Base-by-base conservation (phyloP, 2,797 vertebrate species). In the Cercopithecus mitis region DNA sequence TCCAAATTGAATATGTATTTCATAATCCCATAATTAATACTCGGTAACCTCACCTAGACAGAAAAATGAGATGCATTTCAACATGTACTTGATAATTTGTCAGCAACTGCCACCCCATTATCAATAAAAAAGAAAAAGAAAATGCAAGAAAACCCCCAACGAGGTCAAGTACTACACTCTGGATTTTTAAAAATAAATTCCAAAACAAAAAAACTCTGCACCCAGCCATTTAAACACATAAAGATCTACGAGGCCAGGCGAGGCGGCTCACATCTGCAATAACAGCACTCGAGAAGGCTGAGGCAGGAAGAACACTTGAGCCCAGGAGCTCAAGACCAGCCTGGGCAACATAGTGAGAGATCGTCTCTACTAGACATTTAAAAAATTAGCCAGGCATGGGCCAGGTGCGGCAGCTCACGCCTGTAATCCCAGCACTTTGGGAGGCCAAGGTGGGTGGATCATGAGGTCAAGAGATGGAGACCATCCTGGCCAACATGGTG, bases 41-140 rank as follows among this genome's bases (percentile, higher is more conserved):
- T 73, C 67, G 9, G 14, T 85, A 89, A 88, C 45, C 11, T 61
- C 75, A 90, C 12, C 76, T 57, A 87, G 45, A 95, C 41, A 88
- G n/a, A 86, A 93, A 57, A 61, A 70, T 70, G 81, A 95, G 72
- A 95, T 50, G 13, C 39, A 88, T 45, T 80, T 73, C 70, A 95
- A 58, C 57, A 91, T 77, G 77, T 83, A 64, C 20, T 58, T 93
- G 25, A 50, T 39, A 45, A 84, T 85, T 10, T 93, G 7, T 61
- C 43, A 24, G 55, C 61, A 95, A 80, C 80, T 91, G 61, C 5
- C 45, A 93, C 91, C 7, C 17, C 4, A 13, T 20, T 45, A 77
- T 33, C 70, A 80, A 50, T 72, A 39, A 15, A 39, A 55, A 64
- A 57, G 24, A 47, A 41, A 33, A 33, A 41, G 61, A 80, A 94